These are phyloP conservation scores for Hofmannophila pseudospretella DNA, from an alignment of 2,888 invertebrate genomes.

Conservation along the genomic window DNA sequence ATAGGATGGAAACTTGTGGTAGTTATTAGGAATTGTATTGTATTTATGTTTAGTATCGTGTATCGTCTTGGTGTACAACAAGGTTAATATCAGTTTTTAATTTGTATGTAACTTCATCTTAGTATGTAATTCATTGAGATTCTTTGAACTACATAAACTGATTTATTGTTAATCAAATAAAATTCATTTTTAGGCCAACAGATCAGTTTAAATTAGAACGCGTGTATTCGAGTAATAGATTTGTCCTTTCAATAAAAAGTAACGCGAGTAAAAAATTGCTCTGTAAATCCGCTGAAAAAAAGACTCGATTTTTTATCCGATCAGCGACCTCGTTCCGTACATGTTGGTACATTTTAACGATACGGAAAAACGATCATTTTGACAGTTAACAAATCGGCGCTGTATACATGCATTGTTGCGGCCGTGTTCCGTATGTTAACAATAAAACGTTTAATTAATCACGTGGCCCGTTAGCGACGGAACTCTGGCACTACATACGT, in stretches of 20 bases:
- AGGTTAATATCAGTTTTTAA: too few relatives aligned
- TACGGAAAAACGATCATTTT: slow-evolving; percentile 20
- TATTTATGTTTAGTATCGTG: too few relatives aligned
- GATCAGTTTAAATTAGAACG: too few relatives aligned
- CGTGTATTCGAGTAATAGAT: too few relatives aligned
- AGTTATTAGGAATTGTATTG: too few relatives aligned
- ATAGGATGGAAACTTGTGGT: too few relatives aligned
- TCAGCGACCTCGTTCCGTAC: slow-evolving; percentile 12
- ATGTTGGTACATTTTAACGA: slow-evolving; percentile 20
- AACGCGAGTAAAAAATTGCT: neutral
- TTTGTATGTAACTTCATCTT: too few relatives aligned
- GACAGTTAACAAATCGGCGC: slow-evolving; percentile 45
- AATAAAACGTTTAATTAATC: slow-evolving; percentile 48
- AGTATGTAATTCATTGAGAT: too few relatives aligned
- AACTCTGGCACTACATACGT: slow-evolving; percentile 21
- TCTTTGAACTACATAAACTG: too few relatives aligned
- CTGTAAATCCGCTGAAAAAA: slow-evolving; percentile 4
- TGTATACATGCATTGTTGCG: slow-evolving; percentile 32
- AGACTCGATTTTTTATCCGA: slow-evolving; percentile 26
- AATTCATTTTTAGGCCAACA: too few relatives aligned
- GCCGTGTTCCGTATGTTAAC: slow-evolving; percentile 36
- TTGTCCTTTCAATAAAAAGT: neutral
- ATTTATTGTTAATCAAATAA: too few relatives aligned
- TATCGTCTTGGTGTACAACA: too few relatives aligned
- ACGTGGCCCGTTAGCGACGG: slow-evolving; percentile 21